Percentiles rank a stretch among this genome's conserved stretches.
phyloP scores from a whole-genome alignment of 2,797 vertebrate species.

The Smutsia gigantea region DNA sequence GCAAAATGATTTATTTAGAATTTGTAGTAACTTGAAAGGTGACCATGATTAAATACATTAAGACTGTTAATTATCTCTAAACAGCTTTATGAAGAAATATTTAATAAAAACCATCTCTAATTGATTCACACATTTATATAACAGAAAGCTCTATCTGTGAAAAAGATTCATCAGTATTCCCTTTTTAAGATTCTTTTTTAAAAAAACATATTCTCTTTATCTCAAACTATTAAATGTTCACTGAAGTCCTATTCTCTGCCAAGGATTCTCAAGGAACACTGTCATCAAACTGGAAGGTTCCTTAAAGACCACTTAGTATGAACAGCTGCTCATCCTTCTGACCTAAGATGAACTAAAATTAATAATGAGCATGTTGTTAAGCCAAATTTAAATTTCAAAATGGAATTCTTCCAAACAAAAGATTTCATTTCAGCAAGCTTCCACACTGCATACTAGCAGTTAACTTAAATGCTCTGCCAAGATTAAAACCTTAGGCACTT shows the following conservation, averaged over 20 bases:
- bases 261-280: constrained; percentile 45
- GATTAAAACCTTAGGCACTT: constrained; percentile 42
- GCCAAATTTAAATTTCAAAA: constrained; percentile 37
- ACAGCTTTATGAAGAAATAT: constrained; percentile 45
- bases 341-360: constrained; percentile 42
- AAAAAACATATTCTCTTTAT: constrained; percentile 28
- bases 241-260: constrained; percentile 1
- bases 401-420: constrained; percentile 43
- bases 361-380: neutral
- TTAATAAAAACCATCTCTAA: constrained; percentile 50
- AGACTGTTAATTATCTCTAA: neutral
- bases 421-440: neutral
- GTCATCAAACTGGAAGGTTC: neutral
- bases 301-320: constrained; percentile 33
- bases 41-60: neutral
- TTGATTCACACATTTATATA: constrained; percentile 24
- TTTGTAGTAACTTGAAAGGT: constrained; percentile 36
- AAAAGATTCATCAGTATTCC: neutral
- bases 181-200: neutral
- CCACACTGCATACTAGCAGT: neutral
- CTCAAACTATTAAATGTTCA: constrained; percentile 47
- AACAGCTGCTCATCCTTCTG: constrained; percentile 28
- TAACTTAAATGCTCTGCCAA: neutral
- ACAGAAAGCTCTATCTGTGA: neutral
- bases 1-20: constrained; percentile 41